Evolutionary conservation across 2,113 vertebrate species (phyloP).

Genomic region (Oryzias curvinotus): DNA sequence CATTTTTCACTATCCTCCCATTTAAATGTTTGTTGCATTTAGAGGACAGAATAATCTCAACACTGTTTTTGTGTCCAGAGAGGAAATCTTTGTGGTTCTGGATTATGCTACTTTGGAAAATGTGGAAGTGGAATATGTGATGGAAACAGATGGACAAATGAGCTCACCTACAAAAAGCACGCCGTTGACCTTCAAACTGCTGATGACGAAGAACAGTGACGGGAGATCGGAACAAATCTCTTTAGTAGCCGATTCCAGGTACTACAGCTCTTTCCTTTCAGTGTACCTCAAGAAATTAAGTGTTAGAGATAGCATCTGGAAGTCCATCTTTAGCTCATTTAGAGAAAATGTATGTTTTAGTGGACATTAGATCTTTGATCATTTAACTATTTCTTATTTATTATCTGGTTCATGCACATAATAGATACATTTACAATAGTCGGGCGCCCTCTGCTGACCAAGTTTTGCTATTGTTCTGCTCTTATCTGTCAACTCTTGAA

Average conservation of each 20-base stretch:
- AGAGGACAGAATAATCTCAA: neutral
- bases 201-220: conserved; percentile 87
- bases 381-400: neutral
- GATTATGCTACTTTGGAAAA: conserved; percentile 88
- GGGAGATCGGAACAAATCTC: conserved; percentile 79
- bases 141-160: conserved; percentile 57
- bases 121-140: conserved; percentile 76
- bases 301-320: neutral
- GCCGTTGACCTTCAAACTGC: conserved; percentile 77
- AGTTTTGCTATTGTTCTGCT: neutral
- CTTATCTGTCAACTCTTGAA: conserved; percentile 1
- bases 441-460: conserved; percentile 62
- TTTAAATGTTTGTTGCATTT: neutral
- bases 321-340: neutral
- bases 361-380: no score
- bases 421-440: conserved; percentile 2
- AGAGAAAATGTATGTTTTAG: neutral
- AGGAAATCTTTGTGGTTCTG: conserved; percentile 85
- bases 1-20: neutral
- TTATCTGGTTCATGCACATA: neutral
- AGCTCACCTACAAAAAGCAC: conserved; percentile 52
- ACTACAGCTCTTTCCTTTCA: conserved; percentile 5
- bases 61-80: conserved; percentile 65
- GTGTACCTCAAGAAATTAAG: no score
- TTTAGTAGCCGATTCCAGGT: conserved; percentile 85